Base-by-base conservation (phyloP, 1,140 invertebrate genomes). In the Phthorimaea operculella region DNA sequence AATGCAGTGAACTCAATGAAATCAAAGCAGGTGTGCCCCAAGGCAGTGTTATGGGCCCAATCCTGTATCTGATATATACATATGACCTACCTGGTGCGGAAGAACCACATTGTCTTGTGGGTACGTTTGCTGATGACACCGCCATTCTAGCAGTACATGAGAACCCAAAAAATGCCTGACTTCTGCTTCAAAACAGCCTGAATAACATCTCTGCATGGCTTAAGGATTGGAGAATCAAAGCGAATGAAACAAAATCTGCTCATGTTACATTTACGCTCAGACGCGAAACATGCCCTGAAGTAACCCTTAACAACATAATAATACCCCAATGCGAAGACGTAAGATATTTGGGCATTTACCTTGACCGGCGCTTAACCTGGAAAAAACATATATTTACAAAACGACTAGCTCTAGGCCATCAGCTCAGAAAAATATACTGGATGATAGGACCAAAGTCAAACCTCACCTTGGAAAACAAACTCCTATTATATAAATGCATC, bases 91-190 rank as follows among this genome's bases (percentile, higher is more conserved):
- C 68, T 12, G 52, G 39, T 4, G 21, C 10, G 18, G 54, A 48
- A 17, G 52, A 9, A 15, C 28, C 8, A 39, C 54, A 18, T 34
- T 50, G 8, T 57, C 53, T 18, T 4, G 21, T 28, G 21, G 60
- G 49, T n/a, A 67, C 59, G 0, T 70, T 65, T 60, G 60, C 65
- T 15, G 63, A 65, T 47, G 68, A 68, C 52, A 70, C 65, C 1
- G 68, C 65, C 8, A 54, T 62, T 11, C 44, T 70, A 16, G 33
- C 60, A 15, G 28, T 52, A 14, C 56, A 68, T 34, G 14, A 39
- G 5, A 51, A 58, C 9, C 55, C 57, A 54, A 44, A 1, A 28
- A 48, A 39, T 33, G 58, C 62, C 21, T 45, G 54, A 55, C 0
- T 33, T 36, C 55, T 45, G 3, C 14, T 44, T 34, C 55, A 63